A percentile compares a stretch with the other conserved stretches of the same genome.
Evolutionary conservation across 1,140 invertebrate species (phyloP).

Genomic region (Archegozetes longisetosus): DNA sequence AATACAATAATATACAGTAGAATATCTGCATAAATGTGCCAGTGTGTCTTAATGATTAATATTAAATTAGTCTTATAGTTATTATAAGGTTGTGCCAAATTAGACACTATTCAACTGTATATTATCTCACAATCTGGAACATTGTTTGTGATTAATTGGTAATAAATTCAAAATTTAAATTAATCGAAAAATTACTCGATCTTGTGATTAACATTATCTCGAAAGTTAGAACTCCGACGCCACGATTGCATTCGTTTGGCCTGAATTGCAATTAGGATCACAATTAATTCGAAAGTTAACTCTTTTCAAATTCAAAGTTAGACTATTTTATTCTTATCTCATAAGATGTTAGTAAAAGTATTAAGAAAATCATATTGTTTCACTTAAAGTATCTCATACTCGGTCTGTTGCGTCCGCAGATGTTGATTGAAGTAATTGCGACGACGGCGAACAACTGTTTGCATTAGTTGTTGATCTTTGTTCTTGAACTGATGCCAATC

Average conservation of each 20-base stretch:
- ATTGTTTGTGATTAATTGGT: slow-evolving; percentile 5
- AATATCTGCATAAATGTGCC: too few species aligned
- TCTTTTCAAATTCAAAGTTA: slow-evolving; percentile 2
- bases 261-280: slow-evolving; percentile 12
- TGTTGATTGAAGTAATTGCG: slow-evolving; percentile 24
- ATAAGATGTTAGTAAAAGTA: slow-evolving; percentile 1
- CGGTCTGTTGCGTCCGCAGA: slow-evolving; percentile 16
- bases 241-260: slow-evolving; percentile 33
- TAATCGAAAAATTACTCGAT: slow-evolving; percentile 34
- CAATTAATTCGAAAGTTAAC: too few species aligned
- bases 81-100: too few species aligned
- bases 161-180: slow-evolving; percentile 4
- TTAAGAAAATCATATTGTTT: background rate
- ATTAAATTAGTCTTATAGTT: too few species aligned
- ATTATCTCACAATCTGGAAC: slow-evolving; percentile 7
- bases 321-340: too few species aligned
- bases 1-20: too few species aligned
- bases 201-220: slow-evolving; percentile 43
- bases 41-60: too few species aligned
- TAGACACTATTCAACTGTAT: background rate
- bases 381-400: background rate
- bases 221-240: slow-evolving; percentile 86
- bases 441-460: slow-evolving; percentile 20
- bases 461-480: slow-evolving; percentile 40
- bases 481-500: slow-evolving; percentile 84